Conservation (phyloP, 2,113 vertebrate genomes). For the Podarcis raffonei region DNA sequence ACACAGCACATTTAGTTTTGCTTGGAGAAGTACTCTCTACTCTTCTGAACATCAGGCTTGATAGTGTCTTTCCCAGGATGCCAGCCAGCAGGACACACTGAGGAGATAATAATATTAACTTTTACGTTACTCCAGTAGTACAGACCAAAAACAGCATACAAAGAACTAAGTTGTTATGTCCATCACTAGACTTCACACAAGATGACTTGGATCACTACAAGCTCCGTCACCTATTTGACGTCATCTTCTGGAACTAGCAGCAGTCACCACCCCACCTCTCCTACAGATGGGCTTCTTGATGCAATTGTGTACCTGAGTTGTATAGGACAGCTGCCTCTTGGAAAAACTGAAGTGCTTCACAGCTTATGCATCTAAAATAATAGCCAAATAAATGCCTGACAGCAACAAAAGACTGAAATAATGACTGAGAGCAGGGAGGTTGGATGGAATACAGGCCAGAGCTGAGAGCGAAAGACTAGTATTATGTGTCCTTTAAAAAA, state of each 20-base stretch:
- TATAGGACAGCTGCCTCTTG: too few species aligned
- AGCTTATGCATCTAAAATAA: not conserved
- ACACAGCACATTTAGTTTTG: conserved; percentile 75
- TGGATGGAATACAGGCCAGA: too few species aligned
- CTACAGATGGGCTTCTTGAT: not conserved
- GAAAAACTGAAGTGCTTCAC: not conserved
- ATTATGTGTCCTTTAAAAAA: too few species aligned
- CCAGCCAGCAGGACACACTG: conserved; percentile 98
- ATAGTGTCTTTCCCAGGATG: conserved; percentile 98
- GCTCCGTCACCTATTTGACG: not conserved
- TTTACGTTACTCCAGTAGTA: not conserved
- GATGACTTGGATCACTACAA: not conserved
- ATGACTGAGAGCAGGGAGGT: too few species aligned
- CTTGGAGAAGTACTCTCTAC: conserved; percentile 97
- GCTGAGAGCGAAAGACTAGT: too few species aligned
- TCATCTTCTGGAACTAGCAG: too few species aligned
- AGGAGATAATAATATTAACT: conserved; percentile 60
- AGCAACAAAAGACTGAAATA: too few species aligned
- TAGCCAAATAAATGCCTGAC: not conserved
- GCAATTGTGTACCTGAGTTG: not conserved
- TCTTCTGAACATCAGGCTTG: conserved; percentile 94
- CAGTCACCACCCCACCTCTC: not conserved
- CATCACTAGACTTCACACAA: not conserved
- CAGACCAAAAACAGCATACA: not conserved
- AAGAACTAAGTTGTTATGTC: not conserved